These are phyloP conservation scores for Sylvietta virens DNA, from an alignment of 2,113 vertebrate genomes.

Conservation along the genomic window DNA sequence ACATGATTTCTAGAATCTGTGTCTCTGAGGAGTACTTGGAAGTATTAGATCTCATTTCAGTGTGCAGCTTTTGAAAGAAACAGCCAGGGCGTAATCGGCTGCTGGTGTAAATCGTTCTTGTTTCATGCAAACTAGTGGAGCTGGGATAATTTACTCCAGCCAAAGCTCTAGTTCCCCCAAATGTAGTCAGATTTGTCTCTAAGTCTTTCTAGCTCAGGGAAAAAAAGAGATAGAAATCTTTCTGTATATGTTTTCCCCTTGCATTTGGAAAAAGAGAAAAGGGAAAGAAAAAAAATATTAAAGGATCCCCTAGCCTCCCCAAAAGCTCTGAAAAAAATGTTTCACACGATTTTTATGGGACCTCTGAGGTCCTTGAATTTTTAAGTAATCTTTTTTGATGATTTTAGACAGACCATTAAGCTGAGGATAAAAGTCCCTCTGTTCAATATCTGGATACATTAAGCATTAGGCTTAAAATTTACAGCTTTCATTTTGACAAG, in stretches of 20 bases:
- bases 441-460: conserved; percentile 79
- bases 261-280: background rate
- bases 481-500: conserved; percentile 79
- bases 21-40: conserved; percentile 28
- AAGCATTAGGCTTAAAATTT: conserved; percentile 77
- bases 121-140: background rate
- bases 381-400: conserved; percentile 78
- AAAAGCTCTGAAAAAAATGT: background rate
- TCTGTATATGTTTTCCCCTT: background rate
- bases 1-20: background rate
- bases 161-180: background rate
- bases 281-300: background rate
- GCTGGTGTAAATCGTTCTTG: background rate
- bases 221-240: background rate
- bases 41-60: conserved; percentile 27
- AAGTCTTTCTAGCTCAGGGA: background rate
- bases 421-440: conserved; percentile 75
- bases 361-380: conserved; percentile 70
- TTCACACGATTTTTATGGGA: conserved; percentile 66
- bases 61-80: conserved; percentile 13
- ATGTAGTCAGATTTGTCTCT: background rate
- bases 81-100: background rate
- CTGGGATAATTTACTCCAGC: background rate
- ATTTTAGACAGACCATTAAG: conserved; percentile 79
- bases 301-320: background rate